Base-by-base conservation (phyloP, 2,888 invertebrate species). In the Buathra laborator region DNA sequence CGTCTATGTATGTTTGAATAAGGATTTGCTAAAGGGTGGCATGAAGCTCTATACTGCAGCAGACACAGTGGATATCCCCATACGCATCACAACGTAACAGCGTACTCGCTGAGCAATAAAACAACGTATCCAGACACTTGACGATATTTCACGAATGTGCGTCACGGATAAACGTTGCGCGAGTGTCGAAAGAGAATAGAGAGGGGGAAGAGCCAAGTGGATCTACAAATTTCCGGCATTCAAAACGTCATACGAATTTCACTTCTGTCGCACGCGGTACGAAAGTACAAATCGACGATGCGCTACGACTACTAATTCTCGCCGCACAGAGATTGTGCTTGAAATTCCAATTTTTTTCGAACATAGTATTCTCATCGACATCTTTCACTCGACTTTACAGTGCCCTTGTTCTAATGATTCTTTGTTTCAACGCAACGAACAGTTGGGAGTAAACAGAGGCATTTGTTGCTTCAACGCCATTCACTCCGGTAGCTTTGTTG, bases 1-100 rank as follows among this genome's bases (percentile, higher is more conserved):
- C 53, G 37, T 43, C 68, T 6, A 53, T 37, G 48, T 62, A 46
- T 62, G 83, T 79, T 79, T 79, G 79, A 75, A 79, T 74, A 64
- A 79, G 74, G 62, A 70, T 79, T 83, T 62, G 14, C 74, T 10
- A 37, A 16, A 24, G 29, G 59, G 43, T 44, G 59, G n/a, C 19
- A 67, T 32, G 62, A 51, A 59, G 72, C 72, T 19, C 10, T 67
- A 59, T 59, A 51, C 72, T 66, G 59, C 19, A 56, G 43, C 14
- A 14, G 56, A 72, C 56, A 56, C 53, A 0, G 29, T 14, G 32
- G 4, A 32, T 62, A 29, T 4, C 24, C 10, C 19, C 12, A 5
- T 29, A 68, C 68, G 59, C 72, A 43, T 56, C 43, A 19, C 14
- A n/a, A 10, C 68, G 59, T 68, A 59, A 44, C 43, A 53, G 37